A percentile compares a stretch with the other conserved stretches of the same genome.
phyloP scores from a whole-genome alignment of 2,888 invertebrate species.

The Tetragonisca angustula region DNA sequence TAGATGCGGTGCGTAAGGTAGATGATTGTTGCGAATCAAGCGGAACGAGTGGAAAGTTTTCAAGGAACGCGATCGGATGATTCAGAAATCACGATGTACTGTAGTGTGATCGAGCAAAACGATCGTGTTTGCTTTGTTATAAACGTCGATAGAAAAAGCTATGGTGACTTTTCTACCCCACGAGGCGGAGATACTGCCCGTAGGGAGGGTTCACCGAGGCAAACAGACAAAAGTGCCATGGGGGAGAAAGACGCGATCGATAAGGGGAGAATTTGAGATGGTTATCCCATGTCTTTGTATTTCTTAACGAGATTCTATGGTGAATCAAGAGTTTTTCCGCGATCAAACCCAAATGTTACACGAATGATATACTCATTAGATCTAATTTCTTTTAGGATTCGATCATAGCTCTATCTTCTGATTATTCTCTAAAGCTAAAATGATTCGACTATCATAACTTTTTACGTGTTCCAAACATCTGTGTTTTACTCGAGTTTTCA shows the following conservation, averaged over 20 bases:
- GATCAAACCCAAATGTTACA: background rate
- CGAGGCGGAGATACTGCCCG: slow-evolving; percentile 13
- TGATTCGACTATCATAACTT: background rate
- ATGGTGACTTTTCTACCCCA: slow-evolving; percentile 22
- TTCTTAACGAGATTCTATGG: background rate
- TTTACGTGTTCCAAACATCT: background rate
- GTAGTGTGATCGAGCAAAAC: slow-evolving; percentile 1
- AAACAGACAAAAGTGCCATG: slow-evolving; percentile 51
- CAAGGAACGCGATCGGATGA: background rate
- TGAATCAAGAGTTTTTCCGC: background rate
- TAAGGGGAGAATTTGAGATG: slow-evolving; percentile 50
- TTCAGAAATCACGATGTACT: background rate
- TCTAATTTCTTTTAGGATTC: too few species aligned
- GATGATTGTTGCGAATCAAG: background rate
- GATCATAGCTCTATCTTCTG: background rate
- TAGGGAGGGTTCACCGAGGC: slow-evolving; percentile 34
- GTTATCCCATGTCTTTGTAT: slow-evolving; percentile 23
- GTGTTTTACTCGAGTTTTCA: background rate
- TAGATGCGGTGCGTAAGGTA: background rate
- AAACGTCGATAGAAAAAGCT: slow-evolving; percentile 7
- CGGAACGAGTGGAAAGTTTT: background rate
- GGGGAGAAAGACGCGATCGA: slow-evolving; percentile 59
- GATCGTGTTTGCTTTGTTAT: slow-evolving; percentile 18
- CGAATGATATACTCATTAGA: background rate
- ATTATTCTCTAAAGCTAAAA: background rate